Conservation (phyloP, 1,140 invertebrate species). For the Diorhabda carinulata region DNA sequence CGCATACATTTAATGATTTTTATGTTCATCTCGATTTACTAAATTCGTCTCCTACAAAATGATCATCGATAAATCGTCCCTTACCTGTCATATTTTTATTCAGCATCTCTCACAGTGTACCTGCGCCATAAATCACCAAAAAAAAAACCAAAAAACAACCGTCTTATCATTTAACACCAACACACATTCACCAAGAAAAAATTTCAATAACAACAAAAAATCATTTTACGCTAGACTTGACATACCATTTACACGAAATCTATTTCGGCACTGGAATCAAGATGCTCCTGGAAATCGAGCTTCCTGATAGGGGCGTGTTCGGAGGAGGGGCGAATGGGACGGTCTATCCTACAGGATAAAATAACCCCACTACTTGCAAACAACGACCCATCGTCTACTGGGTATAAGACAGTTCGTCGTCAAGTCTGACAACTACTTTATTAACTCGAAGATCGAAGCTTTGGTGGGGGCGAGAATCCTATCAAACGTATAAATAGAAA, state of each 20-base stretch:
- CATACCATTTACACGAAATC: conserved; percentile 18
- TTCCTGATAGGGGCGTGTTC: conserved; percentile 34
- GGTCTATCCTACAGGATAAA: conserved; percentile 28
- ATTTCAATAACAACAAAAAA: conserved; percentile 1
- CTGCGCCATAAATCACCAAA: neutral
- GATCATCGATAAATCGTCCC: neutral
- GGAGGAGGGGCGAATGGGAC: conserved; percentile 27
- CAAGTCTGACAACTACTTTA: conserved; percentile 21
- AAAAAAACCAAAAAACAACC: neutral
- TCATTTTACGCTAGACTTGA: conserved; percentile 17
- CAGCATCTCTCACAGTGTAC: conserved; percentile 8
- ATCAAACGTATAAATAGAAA: neutral
- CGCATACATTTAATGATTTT: no score
- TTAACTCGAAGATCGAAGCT: neutral
- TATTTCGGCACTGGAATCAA: conserved; percentile 31
- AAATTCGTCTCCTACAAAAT: no score
- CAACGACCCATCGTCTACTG: conserved; percentile 21
- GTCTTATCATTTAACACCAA: neutral
- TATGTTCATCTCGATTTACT: no score
- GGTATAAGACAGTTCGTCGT: conserved; percentile 20
- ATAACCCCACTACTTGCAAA: conserved; percentile 14
- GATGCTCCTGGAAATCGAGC: conserved; percentile 36
- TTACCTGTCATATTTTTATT: conserved; percentile 25
- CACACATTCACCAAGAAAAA: neutral
- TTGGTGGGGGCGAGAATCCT: neutral